phyloP scores from a whole-genome alignment of 2,888 invertebrate species.

The Euproctis similis region DNA sequence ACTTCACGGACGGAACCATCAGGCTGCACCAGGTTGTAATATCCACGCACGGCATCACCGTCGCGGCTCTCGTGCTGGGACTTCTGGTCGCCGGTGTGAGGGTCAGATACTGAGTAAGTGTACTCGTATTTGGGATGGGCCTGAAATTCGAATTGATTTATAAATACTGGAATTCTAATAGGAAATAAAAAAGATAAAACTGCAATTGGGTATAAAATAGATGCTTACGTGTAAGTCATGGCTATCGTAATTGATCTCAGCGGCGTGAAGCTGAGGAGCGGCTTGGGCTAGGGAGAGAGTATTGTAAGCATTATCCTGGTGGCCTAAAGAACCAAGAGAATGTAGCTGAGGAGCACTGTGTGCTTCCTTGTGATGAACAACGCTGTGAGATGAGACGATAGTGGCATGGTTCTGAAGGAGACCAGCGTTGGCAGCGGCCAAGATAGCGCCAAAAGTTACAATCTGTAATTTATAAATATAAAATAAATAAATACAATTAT shows the following conservation, averaged over 20 bases:
- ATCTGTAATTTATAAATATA: too few species aligned
- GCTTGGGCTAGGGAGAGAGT: constrained; percentile 25
- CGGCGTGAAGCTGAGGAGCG: constrained; percentile 29
- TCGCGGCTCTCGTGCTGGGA: too few species aligned
- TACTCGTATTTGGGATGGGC: too few species aligned
- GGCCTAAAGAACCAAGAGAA: constrained; percentile 26
- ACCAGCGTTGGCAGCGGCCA: constrained; percentile 45
- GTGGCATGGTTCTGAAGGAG: constrained; percentile 19
- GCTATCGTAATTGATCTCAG: constrained; percentile 30
- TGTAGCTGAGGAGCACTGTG: constrained; percentile 16
- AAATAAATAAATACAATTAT: too few species aligned
- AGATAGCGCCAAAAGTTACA: constrained; percentile 13
- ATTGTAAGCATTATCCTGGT: too few species aligned
- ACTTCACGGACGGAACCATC: too few species aligned
- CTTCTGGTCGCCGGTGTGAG: too few species aligned
- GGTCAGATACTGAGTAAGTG: too few species aligned
- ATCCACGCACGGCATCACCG: too few species aligned
- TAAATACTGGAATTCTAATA: neutral
- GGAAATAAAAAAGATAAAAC: too few species aligned
- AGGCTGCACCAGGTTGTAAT: too few species aligned
- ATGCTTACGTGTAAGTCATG: constrained; percentile 32
- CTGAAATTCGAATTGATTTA: constrained; percentile 22
- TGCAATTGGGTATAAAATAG: neutral
- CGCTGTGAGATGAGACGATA: constrained; percentile 20
- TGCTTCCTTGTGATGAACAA: constrained; percentile 21